Conservation (phyloP, 2,888 invertebrate genomes). For the Melanostoma scalare region DNA sequence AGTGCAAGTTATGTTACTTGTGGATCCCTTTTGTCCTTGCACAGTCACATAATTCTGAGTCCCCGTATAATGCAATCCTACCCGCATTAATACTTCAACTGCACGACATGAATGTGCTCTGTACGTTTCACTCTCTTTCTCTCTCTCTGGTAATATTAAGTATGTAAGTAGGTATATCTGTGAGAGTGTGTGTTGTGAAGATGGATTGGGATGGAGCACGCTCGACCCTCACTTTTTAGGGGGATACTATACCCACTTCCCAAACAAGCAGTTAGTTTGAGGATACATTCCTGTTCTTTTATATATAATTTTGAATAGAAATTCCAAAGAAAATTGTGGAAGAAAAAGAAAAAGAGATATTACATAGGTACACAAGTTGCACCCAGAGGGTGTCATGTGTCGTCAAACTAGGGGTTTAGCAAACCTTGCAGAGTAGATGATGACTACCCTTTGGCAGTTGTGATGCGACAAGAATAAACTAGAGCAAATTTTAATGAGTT, state of each 20-base stretch:
- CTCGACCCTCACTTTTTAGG: conserved; percentile 13
- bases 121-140: not conserved
- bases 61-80: conserved; percentile 54
- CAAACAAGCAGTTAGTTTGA: conserved; percentile 51
- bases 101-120: conserved; percentile 21
- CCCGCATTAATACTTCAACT: conserved; percentile 48
- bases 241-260: conserved; percentile 18
- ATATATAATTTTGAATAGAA: conserved; percentile 40
- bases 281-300: conserved; percentile 56
- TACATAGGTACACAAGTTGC: conserved; percentile 26
- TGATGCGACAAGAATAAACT: conserved; percentile 66
- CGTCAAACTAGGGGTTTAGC: conserved; percentile 16
- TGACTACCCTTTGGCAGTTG: conserved; percentile 69
- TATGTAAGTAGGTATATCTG: not conserved
- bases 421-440: conserved; percentile 36
- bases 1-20: conserved; percentile 71
- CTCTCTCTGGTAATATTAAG: not conserved
- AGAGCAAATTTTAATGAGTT: conserved; percentile 70
- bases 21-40: conserved; percentile 69
- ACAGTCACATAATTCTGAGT: conserved; percentile 68
- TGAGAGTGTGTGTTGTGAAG: not conserved
- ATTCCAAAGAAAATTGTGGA: conserved; percentile 45
- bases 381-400: conserved; percentile 34
- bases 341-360: conserved; percentile 33
- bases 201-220: conserved; percentile 14